Conservation (phyloP, 2,797 vertebrate genomes). For the Caiman crocodilus region DNA sequence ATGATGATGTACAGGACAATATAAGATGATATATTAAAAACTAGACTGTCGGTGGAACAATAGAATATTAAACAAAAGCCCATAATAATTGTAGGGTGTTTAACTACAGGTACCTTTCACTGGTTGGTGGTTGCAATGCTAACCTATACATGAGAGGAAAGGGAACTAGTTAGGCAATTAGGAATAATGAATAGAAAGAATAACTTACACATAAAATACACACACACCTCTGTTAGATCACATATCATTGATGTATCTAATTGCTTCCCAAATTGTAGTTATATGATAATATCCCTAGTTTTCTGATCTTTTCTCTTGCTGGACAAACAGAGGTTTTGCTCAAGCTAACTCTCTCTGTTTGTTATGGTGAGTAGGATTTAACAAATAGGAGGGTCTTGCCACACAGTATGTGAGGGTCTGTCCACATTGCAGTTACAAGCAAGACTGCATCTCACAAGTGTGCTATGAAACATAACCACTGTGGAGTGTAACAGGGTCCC, state of each 20-base stretch:
- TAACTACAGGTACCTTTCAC: conserved; percentile 64
- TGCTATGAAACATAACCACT: too few species aligned
- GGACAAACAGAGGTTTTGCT: conserved; percentile 25
- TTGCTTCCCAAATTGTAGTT: conserved; percentile 49
- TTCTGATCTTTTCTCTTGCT: conserved; percentile 31
- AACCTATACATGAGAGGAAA: conserved; percentile 68
- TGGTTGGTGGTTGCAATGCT: conserved; percentile 57
- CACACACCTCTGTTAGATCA: background rate
- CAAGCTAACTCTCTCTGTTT: background rate
- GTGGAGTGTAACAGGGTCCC: too few species aligned
- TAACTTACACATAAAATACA: conserved; percentile 16
- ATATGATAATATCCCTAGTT: background rate
- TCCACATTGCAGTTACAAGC: background rate
- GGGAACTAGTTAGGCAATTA: conserved; percentile 72
- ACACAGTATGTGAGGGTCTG: conserved; percentile 3
- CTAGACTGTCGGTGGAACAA: conserved; percentile 62
- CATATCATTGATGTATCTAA: conserved; percentile 5
- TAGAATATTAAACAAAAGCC: conserved; percentile 74
- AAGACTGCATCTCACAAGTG: background rate
- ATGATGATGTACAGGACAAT: conserved; percentile 64
- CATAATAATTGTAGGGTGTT: conserved; percentile 73
- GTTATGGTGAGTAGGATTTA: background rate
- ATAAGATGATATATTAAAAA: conserved; percentile 76
- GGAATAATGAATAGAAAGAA: conserved; percentile 65
- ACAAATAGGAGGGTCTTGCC: background rate